A percentile compares a stretch with the other conserved stretches of the same genome.
These are phyloP conservation scores for Girardinichthys multiradiatus DNA, from an alignment of 2,113 vertebrate genomes.

Conservation along the genomic window DNA sequence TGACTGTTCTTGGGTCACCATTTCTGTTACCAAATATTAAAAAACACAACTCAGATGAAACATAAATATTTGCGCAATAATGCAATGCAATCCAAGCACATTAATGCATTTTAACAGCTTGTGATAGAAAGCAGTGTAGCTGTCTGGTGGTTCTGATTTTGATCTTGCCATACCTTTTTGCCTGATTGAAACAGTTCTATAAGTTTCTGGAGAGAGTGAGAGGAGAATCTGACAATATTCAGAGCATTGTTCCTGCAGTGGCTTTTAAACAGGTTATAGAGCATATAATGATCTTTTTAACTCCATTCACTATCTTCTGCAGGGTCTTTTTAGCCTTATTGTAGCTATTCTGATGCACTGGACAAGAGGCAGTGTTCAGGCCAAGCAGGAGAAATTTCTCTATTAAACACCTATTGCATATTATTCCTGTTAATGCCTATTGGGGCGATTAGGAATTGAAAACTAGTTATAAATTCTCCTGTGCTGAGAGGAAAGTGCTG, in stretches of 20 bases:
- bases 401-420: background rate
- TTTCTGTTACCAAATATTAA: too few species aligned
- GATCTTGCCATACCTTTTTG: too few species aligned
- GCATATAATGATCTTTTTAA: background rate
- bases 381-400: background rate
- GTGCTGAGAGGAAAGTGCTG: conserved; percentile 12
- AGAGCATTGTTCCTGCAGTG: background rate
- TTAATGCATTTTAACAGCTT: too few species aligned
- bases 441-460: background rate
- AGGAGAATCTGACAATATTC: background rate
- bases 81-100: too few species aligned
- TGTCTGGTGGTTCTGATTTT: too few species aligned
- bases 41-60: too few species aligned
- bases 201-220: too few species aligned
- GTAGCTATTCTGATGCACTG: background rate
- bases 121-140: too few species aligned
- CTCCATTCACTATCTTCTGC: background rate
- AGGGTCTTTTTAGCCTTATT: background rate
- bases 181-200: too few species aligned
- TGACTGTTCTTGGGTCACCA: too few species aligned
- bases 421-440: background rate
- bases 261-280: background rate
- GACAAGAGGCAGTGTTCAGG: background rate
- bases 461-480: background rate
- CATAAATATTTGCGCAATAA: too few species aligned